Base-by-base conservation (phyloP, 2,797 vertebrate genomes). In the Apogon talboti region DNA sequence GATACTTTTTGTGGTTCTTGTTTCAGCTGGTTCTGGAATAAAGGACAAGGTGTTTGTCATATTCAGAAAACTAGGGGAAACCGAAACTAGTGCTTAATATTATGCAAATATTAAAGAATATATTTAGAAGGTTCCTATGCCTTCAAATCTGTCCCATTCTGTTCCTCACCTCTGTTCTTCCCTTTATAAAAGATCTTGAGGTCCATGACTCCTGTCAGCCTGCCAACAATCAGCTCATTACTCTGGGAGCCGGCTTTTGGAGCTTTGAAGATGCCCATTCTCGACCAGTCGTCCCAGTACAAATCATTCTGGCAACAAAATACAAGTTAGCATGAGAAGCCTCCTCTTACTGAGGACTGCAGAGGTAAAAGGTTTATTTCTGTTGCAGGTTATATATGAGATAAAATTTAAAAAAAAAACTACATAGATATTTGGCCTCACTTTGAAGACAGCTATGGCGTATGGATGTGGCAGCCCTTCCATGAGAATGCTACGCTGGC, bases 221-320 rank as follows among this genome's bases (percentile, higher is more conserved):
- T 91, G n/a, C 95, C 94, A 0, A 98, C 95, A 48, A 99, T 91
- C 60, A 95, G 89, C 79, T 96, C 96, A 45, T 95, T 93, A 74
- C 85, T 93, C 0, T 93, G 92, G 38, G 96, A 94, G 0, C 94
- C 97, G 52, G 37, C 87, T 76, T 99, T 99, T 1, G 96, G 94
- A 12, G 97, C 97, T 89, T 96, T 95, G 85, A 98, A 99, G 78
- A 99, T 99, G 58, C 98, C 97, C 89, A 98, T 96, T 82, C 94
- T 94, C 1, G 97, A 98, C 98, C 98, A 99, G 89, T 99, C 98
- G 0, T 99, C 96, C 98, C 98, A 99, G 93, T 99, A 99, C 78
- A 99, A 93, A 45, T 99, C 96, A 53, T 95, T 99, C 98, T 99
- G 85, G 60, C 63, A 68, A 57, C 19, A 74, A 30, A 16, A 57